Evolutionary conservation across 2,888 invertebrate species (phyloP).

Genomic region (Ichneumoninae sp.): DNA sequence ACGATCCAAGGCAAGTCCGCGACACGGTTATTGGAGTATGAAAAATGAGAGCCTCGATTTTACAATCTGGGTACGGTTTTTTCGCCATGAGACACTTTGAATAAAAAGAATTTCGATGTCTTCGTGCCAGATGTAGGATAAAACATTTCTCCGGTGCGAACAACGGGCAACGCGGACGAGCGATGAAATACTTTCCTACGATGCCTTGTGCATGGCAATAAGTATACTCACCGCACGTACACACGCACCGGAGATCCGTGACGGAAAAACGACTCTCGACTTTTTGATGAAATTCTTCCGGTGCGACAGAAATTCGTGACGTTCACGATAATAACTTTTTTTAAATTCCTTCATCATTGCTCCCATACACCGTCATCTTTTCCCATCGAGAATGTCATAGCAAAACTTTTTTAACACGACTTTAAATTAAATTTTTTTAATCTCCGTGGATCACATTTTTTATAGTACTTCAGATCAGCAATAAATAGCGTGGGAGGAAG

Average conservation of each 20-base stretch:
- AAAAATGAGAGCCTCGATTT: not conserved
- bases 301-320: constrained; percentile 4
- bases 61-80: not conserved
- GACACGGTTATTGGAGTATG: constrained; percentile 17
- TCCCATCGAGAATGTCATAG: not conserved
- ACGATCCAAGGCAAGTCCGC: not conserved
- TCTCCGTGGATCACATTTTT: not conserved
- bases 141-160: constrained; percentile 48
- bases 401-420: not conserved
- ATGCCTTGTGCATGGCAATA: constrained; percentile 36
- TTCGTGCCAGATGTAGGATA: constrained; percentile 47
- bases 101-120: not conserved
- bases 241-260: constrained; percentile 17
- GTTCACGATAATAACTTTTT: not conserved
- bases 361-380: not conserved
- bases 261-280: not conserved
- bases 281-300: constrained; percentile 13
- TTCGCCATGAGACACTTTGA: not conserved
- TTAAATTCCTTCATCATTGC: not conserved
- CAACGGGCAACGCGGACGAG: not conserved
- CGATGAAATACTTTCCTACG: constrained; percentile 47
- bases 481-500: not conserved
- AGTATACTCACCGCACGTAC: not conserved
- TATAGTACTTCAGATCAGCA: not conserved
- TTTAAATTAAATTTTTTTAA: not conserved